A percentile compares a stretch with the other conserved stretches of the same genome.
These are phyloP conservation scores for Urosaurus nigricauda DNA, from an alignment of 2,797 vertebrate species.

Conservation along the genomic window DNA sequence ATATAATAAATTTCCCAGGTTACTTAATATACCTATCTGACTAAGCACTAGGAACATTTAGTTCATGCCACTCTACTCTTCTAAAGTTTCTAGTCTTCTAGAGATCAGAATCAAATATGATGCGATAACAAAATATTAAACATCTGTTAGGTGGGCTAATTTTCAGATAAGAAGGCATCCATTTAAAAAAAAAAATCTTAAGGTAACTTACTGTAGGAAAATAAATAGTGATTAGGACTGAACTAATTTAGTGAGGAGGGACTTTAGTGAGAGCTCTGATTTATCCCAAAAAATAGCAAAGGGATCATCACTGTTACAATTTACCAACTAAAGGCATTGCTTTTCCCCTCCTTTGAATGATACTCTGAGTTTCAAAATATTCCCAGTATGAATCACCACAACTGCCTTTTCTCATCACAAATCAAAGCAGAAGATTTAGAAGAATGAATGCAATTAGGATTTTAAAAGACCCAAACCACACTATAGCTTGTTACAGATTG, in stretches of 20 bases:
- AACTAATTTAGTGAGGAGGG: neutral
- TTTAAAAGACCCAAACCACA: constrained; percentile 31
- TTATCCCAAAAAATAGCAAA: constrained; percentile 11
- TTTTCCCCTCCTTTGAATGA: neutral
- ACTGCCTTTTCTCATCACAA: rapidly evolving
- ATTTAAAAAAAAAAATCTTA: neutral
- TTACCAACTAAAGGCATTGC: neutral
- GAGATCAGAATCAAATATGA: neutral
- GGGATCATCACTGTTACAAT: constrained; percentile 1
- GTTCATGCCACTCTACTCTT: neutral
- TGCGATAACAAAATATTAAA: neutral
- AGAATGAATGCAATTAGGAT: constrained; percentile 31
- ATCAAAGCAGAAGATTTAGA: constrained; percentile 16
- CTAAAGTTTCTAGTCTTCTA: neutral
- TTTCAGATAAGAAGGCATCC: neutral
- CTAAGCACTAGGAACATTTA: neutral
- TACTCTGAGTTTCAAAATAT: neutral
- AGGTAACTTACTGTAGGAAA: neutral
- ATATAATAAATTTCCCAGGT: neutral
- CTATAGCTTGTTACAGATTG: constrained; percentile 34
- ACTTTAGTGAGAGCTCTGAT: neutral
- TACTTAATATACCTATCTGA: neutral
- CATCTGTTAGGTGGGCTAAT: neutral
- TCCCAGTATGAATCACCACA: neutral
- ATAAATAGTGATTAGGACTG: neutral